Evolutionary conservation across 1,140 invertebrate species (phyloP).

Genomic region (Panulirus ornatus): DNA sequence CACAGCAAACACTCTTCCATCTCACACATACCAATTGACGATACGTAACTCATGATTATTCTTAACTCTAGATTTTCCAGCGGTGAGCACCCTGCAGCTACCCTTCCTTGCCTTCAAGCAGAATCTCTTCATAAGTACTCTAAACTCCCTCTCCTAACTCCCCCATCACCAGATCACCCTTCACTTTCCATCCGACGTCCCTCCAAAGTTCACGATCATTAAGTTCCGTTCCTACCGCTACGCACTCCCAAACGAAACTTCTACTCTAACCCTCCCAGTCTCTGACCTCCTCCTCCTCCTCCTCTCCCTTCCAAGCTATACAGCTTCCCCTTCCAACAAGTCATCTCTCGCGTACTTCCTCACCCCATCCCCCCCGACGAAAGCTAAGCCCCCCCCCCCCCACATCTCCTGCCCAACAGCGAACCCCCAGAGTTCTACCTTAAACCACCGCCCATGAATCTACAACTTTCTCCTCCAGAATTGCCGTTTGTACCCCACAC

Average conservation of each 20-base stretch:
- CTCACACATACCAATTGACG: too few species aligned
- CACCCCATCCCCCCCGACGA: constrained; percentile 6
- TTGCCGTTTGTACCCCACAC: too few species aligned
- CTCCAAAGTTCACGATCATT: neutral
- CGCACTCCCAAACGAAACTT: neutral
- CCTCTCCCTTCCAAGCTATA: neutral
- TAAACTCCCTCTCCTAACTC: neutral
- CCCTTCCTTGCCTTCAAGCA: neutral
- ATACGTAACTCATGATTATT: too few species aligned
- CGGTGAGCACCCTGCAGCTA: neutral
- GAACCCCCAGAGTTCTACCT: neutral
- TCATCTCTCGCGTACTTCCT: neutral
- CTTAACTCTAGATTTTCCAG: too few species aligned
- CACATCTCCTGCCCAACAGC: neutral
- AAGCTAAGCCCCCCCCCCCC: neutral
- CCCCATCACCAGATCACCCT: neutral
- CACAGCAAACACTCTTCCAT: too few species aligned
- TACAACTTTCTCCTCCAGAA: too few species aligned
- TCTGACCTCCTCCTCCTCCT: neutral
- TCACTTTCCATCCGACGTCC: neutral
- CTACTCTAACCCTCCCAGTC: neutral
- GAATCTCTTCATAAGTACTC: neutral
- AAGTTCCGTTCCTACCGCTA: neutral
- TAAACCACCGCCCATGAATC: neutral
- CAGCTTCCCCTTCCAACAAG: neutral